Conservation (phyloP, 2,888 invertebrate genomes). For the Callinectes sapidus region DNA sequence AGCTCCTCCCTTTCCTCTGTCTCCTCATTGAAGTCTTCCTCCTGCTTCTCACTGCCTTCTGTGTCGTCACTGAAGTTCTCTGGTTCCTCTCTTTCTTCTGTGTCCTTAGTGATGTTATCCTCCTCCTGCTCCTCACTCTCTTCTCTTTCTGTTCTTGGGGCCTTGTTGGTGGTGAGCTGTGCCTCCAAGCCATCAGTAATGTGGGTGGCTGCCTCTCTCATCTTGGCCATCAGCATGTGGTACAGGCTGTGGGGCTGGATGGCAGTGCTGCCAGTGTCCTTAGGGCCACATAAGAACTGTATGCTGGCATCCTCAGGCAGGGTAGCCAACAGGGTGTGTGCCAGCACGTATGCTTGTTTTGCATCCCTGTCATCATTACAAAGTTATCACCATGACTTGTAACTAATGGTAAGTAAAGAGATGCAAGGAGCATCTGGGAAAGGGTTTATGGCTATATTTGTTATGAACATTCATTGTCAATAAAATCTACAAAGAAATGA, state of each 20-base stretch:
- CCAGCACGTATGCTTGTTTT: conserved; percentile 51
- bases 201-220: conserved; percentile 46
- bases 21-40: no score
- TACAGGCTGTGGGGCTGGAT: conserved; percentile 24
- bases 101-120: background rate
- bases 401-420: background rate
- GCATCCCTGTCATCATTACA: conserved; percentile 42
- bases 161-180: background rate
- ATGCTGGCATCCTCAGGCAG: conserved; percentile 52
- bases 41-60: no score
- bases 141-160: conserved; percentile 19
- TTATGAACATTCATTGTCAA: background rate
- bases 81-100: conserved; percentile 45
- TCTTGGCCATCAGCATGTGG: conserved; percentile 50
- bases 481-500: background rate
- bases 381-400: background rate
- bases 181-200: conserved; percentile 42
- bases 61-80: no score
- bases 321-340: conserved; percentile 55
- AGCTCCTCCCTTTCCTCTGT: no score
- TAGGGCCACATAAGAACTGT: background rate
- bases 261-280: background rate
- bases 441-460: background rate
- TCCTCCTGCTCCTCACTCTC: background rate
- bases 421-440: background rate